A percentile compares a stretch with the other conserved stretches of the same genome.
Evolutionary conservation across 2,797 vertebrate species (phyloP).

Genomic region (Tragopan temminckii): DNA sequence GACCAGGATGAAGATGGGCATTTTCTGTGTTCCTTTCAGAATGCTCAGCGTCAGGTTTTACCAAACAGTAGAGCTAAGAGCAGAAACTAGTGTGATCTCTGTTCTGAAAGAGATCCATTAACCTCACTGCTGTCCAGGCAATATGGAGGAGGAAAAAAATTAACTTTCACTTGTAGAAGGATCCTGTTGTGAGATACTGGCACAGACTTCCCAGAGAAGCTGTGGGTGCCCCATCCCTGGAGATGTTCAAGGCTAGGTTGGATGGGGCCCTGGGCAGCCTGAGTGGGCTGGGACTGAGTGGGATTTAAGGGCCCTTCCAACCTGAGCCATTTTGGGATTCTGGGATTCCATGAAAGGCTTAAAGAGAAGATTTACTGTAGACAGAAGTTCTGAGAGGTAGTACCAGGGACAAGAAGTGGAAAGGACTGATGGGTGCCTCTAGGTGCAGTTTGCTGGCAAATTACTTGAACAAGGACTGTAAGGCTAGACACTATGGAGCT

Average conservation of each 20-base stretch:
- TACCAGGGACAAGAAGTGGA: not conserved
- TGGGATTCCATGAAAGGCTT: not conserved
- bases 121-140: not conserved
- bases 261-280: not conserved
- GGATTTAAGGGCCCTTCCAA: not conserved
- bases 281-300: not conserved
- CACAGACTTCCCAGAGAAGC: not conserved
- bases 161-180: not conserved
- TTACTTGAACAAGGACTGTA: not conserved
- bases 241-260: not conserved
- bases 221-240: not conserved
- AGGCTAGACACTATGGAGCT: not conserved
- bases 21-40: not conserved
- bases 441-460: not conserved
- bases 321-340: not conserved
- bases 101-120: not conserved
- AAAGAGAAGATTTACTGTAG: not conserved
- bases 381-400: not conserved
- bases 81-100: not conserved
- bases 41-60: not conserved
- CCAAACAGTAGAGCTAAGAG: not conserved
- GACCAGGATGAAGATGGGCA: not conserved
- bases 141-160: not conserved
- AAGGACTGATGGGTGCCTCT: not conserved
- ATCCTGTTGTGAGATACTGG: not conserved